Base-by-base conservation (phyloP, 2,888 invertebrate genomes). In the Mythimna pallens region DNA sequence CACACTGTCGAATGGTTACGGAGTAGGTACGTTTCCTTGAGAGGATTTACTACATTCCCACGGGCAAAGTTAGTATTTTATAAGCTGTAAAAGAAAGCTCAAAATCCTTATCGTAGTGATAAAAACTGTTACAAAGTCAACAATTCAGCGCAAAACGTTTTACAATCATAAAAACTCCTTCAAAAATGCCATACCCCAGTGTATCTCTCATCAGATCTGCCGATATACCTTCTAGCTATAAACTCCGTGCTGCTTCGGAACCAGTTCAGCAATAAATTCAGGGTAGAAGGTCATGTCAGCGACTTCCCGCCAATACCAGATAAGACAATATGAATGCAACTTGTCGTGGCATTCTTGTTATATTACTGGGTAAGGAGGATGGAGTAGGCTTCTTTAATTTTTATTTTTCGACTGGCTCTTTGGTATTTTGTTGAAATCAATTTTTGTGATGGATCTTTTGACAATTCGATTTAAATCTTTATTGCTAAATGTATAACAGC, bases 221-320 rank as follows among this genome's bases (percentile, higher is more conserved):
- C 70, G 67, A 68, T 77, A 61, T 73, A 70, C 47, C 36, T 50
- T 57, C 30, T n/a, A 55, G 63, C 70, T 54, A 65, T 80, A 73
- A 73, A 69, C 40, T 66, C 54, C 70, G 20, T 63, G 57, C 65
- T 59, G 50, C 74, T 69, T 74, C 58, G 74, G 79, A 81, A 76
- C 68, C 67, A 64, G 69, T 68, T 64, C 65, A 73, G 50, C 63
- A 34, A 87, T 91, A 91, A 90, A 90, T 89, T 84, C 79, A 73
- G 65, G 80, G 54, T 67, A 76, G 73, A 86, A 88, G 87, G 87
- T 89, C 85, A 78, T 82, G 87, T 87, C 87, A 83, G 57, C 70
- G 43, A 87, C 87, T 91, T 90, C 89, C 90, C 88, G 69, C 87
- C 86, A 84, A 88, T 89, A 89, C 83, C 34, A 88, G 90, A 91